These are phyloP conservation scores for Drosophila yooni DNA, from an alignment of 2,888 invertebrate species.

Conservation along the genomic window DNA sequence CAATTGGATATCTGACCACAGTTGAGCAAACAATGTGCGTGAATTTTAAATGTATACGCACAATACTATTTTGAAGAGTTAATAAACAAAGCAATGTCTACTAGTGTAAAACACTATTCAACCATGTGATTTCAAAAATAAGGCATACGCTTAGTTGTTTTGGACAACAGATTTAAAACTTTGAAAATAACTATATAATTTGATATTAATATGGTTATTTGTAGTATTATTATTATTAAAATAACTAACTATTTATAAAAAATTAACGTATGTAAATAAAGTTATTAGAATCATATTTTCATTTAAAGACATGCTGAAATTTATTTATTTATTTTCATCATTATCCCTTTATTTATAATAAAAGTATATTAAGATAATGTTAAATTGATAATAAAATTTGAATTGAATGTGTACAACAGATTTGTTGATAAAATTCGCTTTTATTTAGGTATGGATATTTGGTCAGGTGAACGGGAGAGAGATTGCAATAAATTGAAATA, in stretches of 20 bases:
- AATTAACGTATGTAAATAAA: not conserved
- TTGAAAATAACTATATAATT: not conserved
- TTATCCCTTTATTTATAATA: not conserved
- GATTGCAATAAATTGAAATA: constrained; percentile 10
- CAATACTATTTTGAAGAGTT: not conserved
- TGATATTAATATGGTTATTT: not conserved
- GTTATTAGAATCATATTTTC: not conserved
- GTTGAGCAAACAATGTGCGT: not conserved
- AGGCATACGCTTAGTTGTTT: too few species aligned
- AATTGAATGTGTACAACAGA: not conserved
- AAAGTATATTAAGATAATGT: not conserved
- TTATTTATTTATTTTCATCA: not conserved
- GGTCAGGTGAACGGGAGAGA: not conserved
- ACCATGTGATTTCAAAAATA: not conserved
- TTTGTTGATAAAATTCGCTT: not conserved
- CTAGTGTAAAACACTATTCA: not conserved
- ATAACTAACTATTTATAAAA: not conserved
- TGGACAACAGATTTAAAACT: not conserved
- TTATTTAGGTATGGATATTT: not conserved
- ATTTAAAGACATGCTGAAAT: not conserved
- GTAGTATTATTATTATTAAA: not conserved
- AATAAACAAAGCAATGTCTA: not conserved
- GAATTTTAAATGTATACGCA: not conserved
- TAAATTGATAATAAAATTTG: not conserved
- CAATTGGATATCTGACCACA: not conserved